Evolutionary conservation across 2,888 invertebrate genomes (phyloP).

Genomic region (Actias luna): DNA sequence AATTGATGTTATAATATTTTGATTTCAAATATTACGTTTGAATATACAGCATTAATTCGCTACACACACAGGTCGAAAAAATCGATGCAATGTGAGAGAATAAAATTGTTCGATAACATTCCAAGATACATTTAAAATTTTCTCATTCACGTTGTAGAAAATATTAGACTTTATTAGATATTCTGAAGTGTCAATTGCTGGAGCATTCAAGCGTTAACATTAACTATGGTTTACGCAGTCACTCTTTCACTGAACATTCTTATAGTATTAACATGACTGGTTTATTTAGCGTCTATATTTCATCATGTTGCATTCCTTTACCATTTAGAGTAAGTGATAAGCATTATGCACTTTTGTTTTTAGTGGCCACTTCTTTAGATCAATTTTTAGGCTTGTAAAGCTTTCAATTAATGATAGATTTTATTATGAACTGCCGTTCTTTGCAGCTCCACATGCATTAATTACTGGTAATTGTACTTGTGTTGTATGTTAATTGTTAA

Average conservation of each 20-base stretch:
- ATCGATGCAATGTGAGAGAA: too few relatives aligned
- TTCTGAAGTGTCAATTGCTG: neutral
- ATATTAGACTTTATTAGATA: conserved; percentile 1
- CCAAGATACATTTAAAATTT: neutral
- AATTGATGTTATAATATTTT: too few relatives aligned
- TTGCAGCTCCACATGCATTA: too few relatives aligned
- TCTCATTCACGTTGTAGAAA: neutral
- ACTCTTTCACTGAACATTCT: conserved; percentile 3
- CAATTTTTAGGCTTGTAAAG: neutral
- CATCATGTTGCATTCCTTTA: neutral
- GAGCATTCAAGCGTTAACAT: neutral
- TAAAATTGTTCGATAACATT: neutral
- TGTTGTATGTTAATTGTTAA: too few relatives aligned
- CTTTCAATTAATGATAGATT: neutral
- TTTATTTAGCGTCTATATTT: conserved; percentile 3
- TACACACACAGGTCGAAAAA: too few relatives aligned
- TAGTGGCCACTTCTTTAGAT: neutral
- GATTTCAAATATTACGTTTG: neutral
- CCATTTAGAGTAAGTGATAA: conserved; percentile 6
- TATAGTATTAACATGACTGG: neutral
- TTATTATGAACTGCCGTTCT: too few relatives aligned
- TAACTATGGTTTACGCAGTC: neutral
- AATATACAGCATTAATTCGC: too few relatives aligned
- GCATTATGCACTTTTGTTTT: conserved; percentile 9
- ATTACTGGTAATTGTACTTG: neutral